These are phyloP conservation scores for Smithornis capensis DNA, from an alignment of 2,113 vertebrate species.

Conservation along the genomic window DNA sequence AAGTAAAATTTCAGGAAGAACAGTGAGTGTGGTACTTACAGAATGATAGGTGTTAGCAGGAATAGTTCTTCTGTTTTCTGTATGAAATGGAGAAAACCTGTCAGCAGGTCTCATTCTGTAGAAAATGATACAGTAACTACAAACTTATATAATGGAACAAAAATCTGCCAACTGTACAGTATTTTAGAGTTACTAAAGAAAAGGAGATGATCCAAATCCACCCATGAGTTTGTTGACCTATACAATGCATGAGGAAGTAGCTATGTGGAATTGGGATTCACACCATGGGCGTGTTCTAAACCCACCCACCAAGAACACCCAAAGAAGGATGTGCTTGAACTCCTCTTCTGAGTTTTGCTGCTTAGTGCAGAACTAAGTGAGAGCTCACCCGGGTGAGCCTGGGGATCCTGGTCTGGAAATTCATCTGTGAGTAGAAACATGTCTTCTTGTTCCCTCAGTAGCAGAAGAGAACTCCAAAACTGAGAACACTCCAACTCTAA, in stretches of 20 bases:
- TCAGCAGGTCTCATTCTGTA: not conserved
- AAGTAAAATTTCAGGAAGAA: not conserved
- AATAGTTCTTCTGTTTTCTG: conserved; percentile 28
- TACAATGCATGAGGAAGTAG: not conserved
- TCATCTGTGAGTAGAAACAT: not conserved
- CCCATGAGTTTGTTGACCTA: not conserved
- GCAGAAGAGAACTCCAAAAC: not conserved
- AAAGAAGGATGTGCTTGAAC: not conserved
- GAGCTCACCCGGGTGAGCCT: not conserved
- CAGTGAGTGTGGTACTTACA: conserved; percentile 49
- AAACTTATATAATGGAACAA: not conserved
- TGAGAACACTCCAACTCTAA: not conserved
- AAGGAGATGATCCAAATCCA: not conserved
- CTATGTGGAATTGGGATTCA: not conserved
- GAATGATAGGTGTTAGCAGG: not conserved
- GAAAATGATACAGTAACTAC: not conserved
- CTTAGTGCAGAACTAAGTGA: not conserved
- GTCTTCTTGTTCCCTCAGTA: not conserved
- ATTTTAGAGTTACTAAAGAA: not conserved
- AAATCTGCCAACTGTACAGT: not conserved
- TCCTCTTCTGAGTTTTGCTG: not conserved
- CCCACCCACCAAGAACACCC: not conserved
- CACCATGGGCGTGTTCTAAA: not conserved
- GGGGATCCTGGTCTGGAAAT: not conserved
- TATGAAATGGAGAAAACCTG: not conserved